Evolutionary conservation across 2,888 invertebrate species (phyloP).

Genomic region (Stramonita haemastoma): DNA sequence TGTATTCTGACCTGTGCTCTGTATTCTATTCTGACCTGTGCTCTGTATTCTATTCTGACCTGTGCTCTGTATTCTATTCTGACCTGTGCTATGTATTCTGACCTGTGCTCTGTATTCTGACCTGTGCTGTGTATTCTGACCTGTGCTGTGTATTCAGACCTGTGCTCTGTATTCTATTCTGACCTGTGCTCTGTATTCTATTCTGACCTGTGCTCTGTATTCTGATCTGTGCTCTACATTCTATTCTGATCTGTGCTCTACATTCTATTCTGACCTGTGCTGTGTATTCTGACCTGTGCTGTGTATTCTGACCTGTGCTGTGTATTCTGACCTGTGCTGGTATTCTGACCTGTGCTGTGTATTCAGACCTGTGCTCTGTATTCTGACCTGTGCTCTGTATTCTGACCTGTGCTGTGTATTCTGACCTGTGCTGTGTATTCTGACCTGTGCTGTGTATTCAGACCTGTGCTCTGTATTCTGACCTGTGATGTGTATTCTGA

Average conservation of each 20-base stretch:
- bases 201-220: constrained; percentile 89
- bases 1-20: constrained; percentile 63
- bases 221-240: not conserved
- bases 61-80: not conserved
- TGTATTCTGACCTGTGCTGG: too few relatives aligned
- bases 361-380: constrained; percentile 89
- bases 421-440: constrained; percentile 91
- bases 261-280: too few relatives aligned
- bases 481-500: too few relatives aligned
- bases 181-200: constrained; percentile 87
- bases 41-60: too few relatives aligned
- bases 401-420: too few relatives aligned
- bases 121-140: too few relatives aligned
- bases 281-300: too few relatives aligned
- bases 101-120: not conserved
- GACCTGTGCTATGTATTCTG: constrained; percentile 94
- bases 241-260: constrained; percentile 87
- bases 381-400: not conserved
- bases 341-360: not conserved
- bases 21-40: constrained; percentile 83
- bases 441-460: too few relatives aligned
- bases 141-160: too few relatives aligned
- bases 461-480: not conserved
- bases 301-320: constrained; percentile 87
- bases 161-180: not conserved